These are phyloP conservation scores for Epizoanthus ramosus DNA, from an alignment of 92 coral and sea anemone species.

Conservation along the genomic window DNA sequence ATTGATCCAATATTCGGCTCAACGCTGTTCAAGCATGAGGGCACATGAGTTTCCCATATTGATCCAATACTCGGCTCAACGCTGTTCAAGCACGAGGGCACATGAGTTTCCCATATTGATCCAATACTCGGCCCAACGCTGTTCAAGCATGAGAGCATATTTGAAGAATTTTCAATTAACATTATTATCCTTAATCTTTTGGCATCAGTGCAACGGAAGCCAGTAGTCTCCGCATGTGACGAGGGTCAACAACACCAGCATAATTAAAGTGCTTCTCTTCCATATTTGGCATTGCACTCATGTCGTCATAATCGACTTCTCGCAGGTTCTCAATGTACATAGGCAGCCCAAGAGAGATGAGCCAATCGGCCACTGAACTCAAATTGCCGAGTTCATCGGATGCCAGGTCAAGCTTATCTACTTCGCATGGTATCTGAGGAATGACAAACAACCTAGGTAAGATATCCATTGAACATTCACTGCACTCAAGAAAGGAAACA, in stretches of 20 bases:
- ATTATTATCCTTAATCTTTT: constrained; percentile 25
- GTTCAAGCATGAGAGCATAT: background rate
- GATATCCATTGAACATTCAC: background rate
- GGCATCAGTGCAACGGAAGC: constrained; percentile 83
- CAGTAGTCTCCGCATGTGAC: constrained; percentile 86
- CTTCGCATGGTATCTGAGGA: constrained; percentile 79
- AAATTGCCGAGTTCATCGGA: constrained; percentile 74
- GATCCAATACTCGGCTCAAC: background rate
- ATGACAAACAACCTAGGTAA: background rate
- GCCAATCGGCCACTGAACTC: constrained; percentile 76
- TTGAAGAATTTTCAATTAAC: too few relatives aligned
- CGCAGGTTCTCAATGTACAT: constrained; percentile 81
- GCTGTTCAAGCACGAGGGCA: background rate
- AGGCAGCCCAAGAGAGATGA: constrained; percentile 87
- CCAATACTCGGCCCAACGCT: background rate
- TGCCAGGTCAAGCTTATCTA: constrained; percentile 57
- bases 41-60: background rate
- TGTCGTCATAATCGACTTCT: constrained; percentile 90
- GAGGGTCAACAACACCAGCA: constrained; percentile 84
- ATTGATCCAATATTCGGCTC: background rate
- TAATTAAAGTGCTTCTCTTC: constrained; percentile 86
- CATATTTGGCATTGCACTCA: constrained; percentile 75
- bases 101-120: background rate
- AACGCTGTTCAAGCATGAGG: background rate
- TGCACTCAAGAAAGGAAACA: background rate